These are phyloP conservation scores for Opisthocomus hoazin DNA, from an alignment of 2,113 vertebrate genomes.

Conservation along the genomic window DNA sequence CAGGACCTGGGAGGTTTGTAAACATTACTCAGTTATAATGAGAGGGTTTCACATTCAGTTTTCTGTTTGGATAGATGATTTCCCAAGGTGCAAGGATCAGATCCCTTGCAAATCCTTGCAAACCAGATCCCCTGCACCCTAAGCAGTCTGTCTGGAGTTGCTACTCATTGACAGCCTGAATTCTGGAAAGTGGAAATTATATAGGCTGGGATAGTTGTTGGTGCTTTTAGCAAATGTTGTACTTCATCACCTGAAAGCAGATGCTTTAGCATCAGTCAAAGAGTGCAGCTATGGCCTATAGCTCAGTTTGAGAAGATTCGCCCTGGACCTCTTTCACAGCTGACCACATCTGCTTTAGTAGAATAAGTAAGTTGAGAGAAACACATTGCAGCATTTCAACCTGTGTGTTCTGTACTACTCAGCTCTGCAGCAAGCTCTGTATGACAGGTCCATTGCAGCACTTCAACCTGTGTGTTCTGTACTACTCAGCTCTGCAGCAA, in stretches of 20 bases:
- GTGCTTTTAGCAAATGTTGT: neutral
- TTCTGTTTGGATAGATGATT: neutral
- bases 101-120: neutral
- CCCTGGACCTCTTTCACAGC: neutral
- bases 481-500: neutral
- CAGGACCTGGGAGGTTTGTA: neutral
- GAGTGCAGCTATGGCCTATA: neutral
- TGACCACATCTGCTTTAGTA: neutral
- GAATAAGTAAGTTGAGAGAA: neutral
- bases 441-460: no score
- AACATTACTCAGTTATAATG: neutral
- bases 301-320: neutral
- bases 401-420: neutral
- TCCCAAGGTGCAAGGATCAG: neutral
- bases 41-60: neutral
- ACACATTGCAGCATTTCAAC: neutral
- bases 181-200: neutral
- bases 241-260: neutral
- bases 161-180: accelerated
- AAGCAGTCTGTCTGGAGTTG: neutral
- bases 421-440: no score
- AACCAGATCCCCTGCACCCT: neutral
- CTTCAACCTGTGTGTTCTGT: neutral
- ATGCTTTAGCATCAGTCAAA: neutral
- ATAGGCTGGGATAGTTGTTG: neutral